These are phyloP conservation scores for Liopterus haemorrhoidalis DNA, from an alignment of 2,888 invertebrate genomes.

Conservation along the genomic window DNA sequence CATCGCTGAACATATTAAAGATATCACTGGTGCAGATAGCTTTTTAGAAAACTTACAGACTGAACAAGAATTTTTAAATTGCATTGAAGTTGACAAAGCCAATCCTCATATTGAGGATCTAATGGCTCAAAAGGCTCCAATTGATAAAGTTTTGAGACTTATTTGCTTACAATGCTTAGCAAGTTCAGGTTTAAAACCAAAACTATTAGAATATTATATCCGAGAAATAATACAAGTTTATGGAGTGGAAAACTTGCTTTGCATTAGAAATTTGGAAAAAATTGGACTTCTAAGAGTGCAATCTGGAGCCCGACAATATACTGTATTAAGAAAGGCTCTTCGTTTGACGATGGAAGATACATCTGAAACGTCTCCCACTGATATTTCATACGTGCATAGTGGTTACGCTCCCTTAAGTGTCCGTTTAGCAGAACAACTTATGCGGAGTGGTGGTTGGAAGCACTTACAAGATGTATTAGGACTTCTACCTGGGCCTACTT, in stretches of 20 bases:
- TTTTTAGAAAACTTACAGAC: conserved; percentile 48
- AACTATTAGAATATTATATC: conserved; percentile 66
- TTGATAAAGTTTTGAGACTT: conserved; percentile 78
- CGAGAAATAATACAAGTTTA: conserved; percentile 67
- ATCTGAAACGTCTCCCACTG: conserved; percentile 73
- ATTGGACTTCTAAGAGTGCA: conserved; percentile 74
- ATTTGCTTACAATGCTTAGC: conserved; percentile 91
- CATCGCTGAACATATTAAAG: conserved; percentile 90
- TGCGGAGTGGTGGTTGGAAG: conserved; percentile 70
- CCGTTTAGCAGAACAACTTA: conserved; percentile 74
- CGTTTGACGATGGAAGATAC: conserved; percentile 84
- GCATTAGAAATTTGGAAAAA: conserved; percentile 80
- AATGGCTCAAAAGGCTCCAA: conserved; percentile 76
- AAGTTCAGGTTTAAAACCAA: conserved; percentile 87
- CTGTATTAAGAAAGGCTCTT: conserved; percentile 72
- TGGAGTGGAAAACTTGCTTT: conserved; percentile 76
- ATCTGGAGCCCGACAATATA: conserved; percentile 65
- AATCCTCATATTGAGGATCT: conserved; percentile 87
- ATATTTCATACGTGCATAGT: conserved; percentile 87
- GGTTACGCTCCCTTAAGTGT: conserved; percentile 91
- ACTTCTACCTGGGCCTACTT: conserved; percentile 72
- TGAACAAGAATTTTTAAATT: conserved; percentile 89
- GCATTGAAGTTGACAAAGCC: conserved; percentile 84
- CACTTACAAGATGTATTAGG: conserved; percentile 78
- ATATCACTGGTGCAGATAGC: conserved; percentile 53